phyloP scores from a whole-genome alignment of 2,797 vertebrate genomes.

The Peromyscus eremicus region DNA sequence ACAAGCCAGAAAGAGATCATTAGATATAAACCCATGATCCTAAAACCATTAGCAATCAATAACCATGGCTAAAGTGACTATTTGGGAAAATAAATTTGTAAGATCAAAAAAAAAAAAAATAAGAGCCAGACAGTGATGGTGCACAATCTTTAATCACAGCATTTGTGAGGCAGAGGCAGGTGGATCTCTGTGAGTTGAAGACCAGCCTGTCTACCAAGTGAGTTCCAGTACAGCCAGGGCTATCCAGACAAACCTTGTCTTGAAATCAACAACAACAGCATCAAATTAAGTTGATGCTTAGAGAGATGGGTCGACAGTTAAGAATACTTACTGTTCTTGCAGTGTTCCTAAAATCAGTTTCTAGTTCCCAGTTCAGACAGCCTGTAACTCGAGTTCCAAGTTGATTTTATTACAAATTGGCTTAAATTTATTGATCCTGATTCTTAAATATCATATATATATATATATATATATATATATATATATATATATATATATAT shows the following conservation, averaged over 20 bases:
- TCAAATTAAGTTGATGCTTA: background rate
- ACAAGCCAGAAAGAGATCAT: background rate
- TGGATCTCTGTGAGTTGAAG: background rate
- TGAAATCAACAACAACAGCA: background rate
- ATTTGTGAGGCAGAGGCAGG: background rate
- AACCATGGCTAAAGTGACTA: background rate
- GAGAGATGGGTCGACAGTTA: background rate
- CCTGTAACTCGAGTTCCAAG: too few species aligned
- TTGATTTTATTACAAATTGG: background rate
- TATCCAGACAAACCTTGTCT: background rate
- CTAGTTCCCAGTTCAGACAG: background rate
- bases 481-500: too few species aligned
- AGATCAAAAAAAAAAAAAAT: background rate
- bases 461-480: too few species aligned
- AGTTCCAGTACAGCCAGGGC: background rate
- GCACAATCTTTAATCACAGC: background rate
- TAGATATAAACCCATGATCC: background rate
- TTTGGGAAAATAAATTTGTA: background rate
- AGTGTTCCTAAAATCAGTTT: background rate
- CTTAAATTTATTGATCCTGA: background rate
- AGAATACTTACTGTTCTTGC: background rate
- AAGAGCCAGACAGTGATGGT: background rate
- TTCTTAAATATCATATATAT: background rate
- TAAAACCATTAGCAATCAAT: background rate
- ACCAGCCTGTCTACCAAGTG: background rate